A percentile compares a stretch with the other conserved stretches of the same genome.
phyloP scores from a whole-genome alignment of 2,113 vertebrate genomes.

The Apodemus speciosus region DNA sequence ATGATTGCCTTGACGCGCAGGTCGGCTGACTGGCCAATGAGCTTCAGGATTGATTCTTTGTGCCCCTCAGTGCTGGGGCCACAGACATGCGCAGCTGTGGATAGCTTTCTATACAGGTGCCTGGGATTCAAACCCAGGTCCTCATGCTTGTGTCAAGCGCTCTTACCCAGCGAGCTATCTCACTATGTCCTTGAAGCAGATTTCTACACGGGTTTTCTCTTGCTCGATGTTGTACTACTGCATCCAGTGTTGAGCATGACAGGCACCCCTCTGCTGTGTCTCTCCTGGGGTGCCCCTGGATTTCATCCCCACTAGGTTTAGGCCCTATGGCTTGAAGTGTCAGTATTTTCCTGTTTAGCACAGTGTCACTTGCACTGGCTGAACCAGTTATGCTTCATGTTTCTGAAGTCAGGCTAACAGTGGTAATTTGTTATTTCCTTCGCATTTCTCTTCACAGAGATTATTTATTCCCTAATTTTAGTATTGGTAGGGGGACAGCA shows the following conservation, averaged over 20 bases:
- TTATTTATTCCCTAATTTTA: constrained; percentile 12
- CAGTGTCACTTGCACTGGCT: not conserved
- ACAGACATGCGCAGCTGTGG: not conserved
- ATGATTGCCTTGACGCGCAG: not conserved
- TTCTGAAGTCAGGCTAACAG: not conserved
- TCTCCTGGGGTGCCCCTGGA: not conserved
- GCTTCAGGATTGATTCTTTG: not conserved
- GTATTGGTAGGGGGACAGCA: not conserved
- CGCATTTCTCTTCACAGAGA: not conserved
- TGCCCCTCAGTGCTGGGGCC: too few species aligned
- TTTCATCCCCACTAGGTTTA: not conserved
- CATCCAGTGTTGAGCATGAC: not conserved
- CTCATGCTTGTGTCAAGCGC: not conserved
- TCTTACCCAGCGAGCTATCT: not conserved
- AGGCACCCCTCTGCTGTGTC: not conserved
- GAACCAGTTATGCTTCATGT: not conserved
- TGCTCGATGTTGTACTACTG: not conserved
- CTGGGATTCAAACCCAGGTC: not conserved
- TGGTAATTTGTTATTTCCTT: not conserved
- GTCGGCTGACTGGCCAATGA: not conserved
- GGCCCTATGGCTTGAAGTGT: not conserved
- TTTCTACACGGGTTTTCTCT: not conserved
- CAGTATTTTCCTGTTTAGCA: not conserved
- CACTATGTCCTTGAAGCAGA: not conserved
- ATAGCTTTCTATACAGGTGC: not conserved